Evolutionary conservation across 2,888 invertebrate species (phyloP).

Genomic region (Polymixis lichenea): DNA sequence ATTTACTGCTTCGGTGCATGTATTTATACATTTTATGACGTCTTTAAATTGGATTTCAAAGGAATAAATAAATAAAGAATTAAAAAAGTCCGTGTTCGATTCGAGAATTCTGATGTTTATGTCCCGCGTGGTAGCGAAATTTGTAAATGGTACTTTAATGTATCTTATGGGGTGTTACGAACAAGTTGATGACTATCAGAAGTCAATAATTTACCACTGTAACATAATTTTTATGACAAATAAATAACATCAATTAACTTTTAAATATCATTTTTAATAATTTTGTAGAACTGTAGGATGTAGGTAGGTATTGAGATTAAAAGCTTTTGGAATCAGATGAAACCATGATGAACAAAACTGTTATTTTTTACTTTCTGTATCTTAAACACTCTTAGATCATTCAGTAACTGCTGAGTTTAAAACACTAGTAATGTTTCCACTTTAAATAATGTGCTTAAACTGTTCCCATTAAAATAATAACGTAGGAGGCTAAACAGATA

Average conservation of each 20-base stretch:
- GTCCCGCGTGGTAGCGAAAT: conserved; percentile 30
- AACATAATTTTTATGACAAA: conserved; percentile 30
- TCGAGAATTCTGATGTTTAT: conserved; percentile 46
- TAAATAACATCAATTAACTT: conserved; percentile 20
- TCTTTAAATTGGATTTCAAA: conserved; percentile 60
- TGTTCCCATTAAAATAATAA: conserved; percentile 22
- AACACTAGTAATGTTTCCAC: neutral
- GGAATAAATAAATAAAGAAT: conserved; percentile 50
- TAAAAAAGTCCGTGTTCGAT: conserved; percentile 50
- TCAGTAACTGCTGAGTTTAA: neutral
- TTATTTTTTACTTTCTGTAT: neutral
- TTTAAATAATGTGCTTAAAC: neutral
- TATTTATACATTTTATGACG: conserved; percentile 66
- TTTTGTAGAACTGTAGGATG: conserved; percentile 13
- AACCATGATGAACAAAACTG: neutral
- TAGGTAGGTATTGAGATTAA: neutral
- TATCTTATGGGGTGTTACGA: conserved; percentile 32
- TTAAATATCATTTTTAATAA: neutral
- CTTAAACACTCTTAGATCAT: neutral
- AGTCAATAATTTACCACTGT: conserved; percentile 16
- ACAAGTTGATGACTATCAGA: conserved; percentile 17
- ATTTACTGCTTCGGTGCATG: conserved; percentile 61
- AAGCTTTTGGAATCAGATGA: neutral
- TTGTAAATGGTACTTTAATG: conserved; percentile 49
- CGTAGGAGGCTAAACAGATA: conserved; percentile 33